Evolutionary conservation across 37 sponge, comb jelly and placozoan species (phyloP), one percentile per base, ranked within the genome.

Genomic region (Spongia lamella): DNA sequence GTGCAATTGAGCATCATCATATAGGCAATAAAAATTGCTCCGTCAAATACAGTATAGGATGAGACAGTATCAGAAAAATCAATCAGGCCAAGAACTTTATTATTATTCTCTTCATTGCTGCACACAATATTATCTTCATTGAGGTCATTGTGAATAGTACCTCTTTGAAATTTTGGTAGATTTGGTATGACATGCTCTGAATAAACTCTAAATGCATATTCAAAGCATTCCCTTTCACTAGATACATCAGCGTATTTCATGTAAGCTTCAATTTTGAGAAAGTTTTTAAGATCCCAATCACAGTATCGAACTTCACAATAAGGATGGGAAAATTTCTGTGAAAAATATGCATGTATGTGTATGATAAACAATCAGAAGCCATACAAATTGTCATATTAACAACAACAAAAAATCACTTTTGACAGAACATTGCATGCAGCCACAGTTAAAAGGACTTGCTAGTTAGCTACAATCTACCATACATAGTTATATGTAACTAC

Each of bases 11-110:
- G 63, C n/a, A 61, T 19, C 77, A 76, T 68, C 27, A 33, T 47
- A 38, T 83, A 61, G 22, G 83, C 77, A 7, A 76, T 32, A 3
- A 75, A n/a, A 25, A 83, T 68, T 14, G 56, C 83, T 5, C 75
- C 35, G 15, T 83, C 83, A 60, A 83, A 83, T 21, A 83, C 59
- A 67, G n/a, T 34, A 63, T 77, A 83, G 21, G 83, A 58, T 16
- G 50, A 38, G 14, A 34, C 2, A 34, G 69, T 53, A 16, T 68
- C 83, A 37, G 61, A 58, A 51, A 76, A 74, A 31, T 83, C 83
- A 6, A 83, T 76, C 31, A 76, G 17, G 25, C 76, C 76, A 50
- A 38, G 60, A 29, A 83, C 6, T 13, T 35, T n/a, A 35, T 30
- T 60, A 25, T 16, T 35, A 38, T 60, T 56, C 7, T 37, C 33